A percentile compares a stretch with the other conserved stretches of the same genome.
Conservation (phyloP, 2,797 vertebrate species). For the Protosalanx chinensis region DNA sequence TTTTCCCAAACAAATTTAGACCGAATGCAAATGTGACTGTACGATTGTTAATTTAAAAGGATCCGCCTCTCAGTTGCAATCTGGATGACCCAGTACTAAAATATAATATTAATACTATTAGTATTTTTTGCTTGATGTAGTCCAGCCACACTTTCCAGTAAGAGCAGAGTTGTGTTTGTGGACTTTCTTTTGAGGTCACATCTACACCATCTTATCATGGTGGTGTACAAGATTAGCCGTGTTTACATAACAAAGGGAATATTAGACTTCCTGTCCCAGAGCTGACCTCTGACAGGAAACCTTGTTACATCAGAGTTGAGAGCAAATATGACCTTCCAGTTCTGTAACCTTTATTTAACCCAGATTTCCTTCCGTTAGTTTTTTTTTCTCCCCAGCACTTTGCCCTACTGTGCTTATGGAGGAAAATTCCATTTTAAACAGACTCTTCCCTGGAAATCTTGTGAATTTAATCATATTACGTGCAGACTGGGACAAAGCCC, state of each 20-base stretch:
- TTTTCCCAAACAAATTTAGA: conserved; percentile 9
- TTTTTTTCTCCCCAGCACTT: conserved; percentile 21
- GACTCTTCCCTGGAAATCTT: conserved; percentile 44
- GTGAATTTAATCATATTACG: conserved; percentile 49
- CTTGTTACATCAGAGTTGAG: conserved; percentile 13
- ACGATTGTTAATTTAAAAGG: background rate
- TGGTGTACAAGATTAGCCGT: background rate
- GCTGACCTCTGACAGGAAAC: conserved; percentile 4
- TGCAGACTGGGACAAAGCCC: conserved; percentile 14
- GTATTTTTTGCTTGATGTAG: conserved; percentile 14
- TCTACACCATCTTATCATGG: background rate
- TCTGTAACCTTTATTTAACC: conserved; percentile 40
- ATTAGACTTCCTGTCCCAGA: conserved; percentile 9
- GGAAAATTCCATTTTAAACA: conserved; percentile 50
- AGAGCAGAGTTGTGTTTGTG: background rate
- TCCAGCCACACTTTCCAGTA: background rate
- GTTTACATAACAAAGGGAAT: conserved; percentile 1
- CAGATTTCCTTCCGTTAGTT: conserved; percentile 4
- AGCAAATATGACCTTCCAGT: conserved; percentile 23
- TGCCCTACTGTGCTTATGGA: conserved; percentile 38
- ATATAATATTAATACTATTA: conserved; percentile 6
- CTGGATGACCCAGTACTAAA: background rate
- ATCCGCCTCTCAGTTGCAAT: background rate
- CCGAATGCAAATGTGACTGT: background rate
- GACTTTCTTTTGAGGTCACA: background rate